phyloP scores from a whole-genome alignment of 2,113 vertebrate genomes.

The Daphoenositta chrysoptera region DNA sequence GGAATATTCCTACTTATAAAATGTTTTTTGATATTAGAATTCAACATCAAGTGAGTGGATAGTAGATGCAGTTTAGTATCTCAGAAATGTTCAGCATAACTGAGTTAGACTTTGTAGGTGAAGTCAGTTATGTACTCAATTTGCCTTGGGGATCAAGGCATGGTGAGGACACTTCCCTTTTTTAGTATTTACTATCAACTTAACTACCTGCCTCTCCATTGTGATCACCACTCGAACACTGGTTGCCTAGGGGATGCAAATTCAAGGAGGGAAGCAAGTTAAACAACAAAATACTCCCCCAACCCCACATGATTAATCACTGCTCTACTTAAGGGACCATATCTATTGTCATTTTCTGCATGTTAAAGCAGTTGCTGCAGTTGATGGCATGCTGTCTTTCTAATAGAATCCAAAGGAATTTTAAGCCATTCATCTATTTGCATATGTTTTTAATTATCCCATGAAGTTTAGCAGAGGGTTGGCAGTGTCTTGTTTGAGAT shows the following conservation, averaged over 20 bases:
- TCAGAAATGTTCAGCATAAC: not conserved
- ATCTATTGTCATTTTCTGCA: conserved; percentile 7
- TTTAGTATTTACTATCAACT: not conserved
- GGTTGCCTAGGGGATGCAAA: not conserved
- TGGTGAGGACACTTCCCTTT: not conserved
- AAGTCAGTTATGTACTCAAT: not conserved
- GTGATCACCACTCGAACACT: not conserved
- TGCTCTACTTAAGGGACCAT: not conserved
- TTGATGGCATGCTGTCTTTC: not conserved
- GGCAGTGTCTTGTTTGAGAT: not conserved
- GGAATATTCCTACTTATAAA: not conserved
- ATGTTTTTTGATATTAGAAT: not conserved
- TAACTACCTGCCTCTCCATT: not conserved
- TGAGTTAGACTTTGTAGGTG: not conserved
- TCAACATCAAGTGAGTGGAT: not conserved
- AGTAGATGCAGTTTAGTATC: not conserved
- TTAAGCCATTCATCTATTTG: not conserved
- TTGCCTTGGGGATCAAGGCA: not conserved
- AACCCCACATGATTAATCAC: not conserved
- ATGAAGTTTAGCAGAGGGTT: conserved; percentile 14
- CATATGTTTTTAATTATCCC: conserved; percentile 23
- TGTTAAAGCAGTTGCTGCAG: conserved; percentile 15
- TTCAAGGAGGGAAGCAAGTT: not conserved
- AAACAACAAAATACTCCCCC: not conserved
- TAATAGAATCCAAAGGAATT: not conserved